Base-by-base conservation (phyloP, 2,113 vertebrate species). In the Galeopterus variegatus region DNA sequence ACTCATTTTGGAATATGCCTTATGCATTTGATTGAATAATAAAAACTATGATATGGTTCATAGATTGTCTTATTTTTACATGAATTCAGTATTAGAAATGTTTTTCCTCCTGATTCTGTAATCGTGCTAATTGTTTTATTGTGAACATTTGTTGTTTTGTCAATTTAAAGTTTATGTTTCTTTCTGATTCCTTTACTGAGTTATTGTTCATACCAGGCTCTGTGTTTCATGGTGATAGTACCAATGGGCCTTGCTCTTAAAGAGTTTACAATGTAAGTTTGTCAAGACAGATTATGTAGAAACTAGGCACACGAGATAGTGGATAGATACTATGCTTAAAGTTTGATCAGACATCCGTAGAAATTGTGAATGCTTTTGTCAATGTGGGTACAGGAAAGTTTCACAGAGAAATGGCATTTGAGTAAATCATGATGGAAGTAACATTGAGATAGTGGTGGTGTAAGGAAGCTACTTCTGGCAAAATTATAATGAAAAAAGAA, bases 51-150 rank as follows among this genome's bases (percentile, higher is more conserved):
- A 31, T 77, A 15, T 23, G 15, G 8, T 67, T 65, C 33, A 56
- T n/a, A 76, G 17, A 33, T 72, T 58, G 6, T 21, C 62, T 85
- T 75, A 69, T 81, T 95, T 76, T 92, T 67, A 36, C 18, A 73
- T 91, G 56, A 92, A 26, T 69, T 95, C 21, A 56, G 36, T 84
- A 62, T 54, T 93, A 80, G 65, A 56, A 75, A 60, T 11, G 26
- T n/a, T 77, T 81, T 80, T 17, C 9, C 21, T 77, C 18, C 41
- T 90, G 26, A 67, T 33, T 69, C 76, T 93, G 0, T 36, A 95
- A 77, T 17, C 41, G 15, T 75, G 5, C 10, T 86, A 21, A 33
- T n/a, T 48, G 8, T 92, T 64, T 89, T 82, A 24, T 65, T 45
- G 31, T 62, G 45, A 77, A 1, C 9, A 80, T 45, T 89, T 69